These are phyloP conservation scores for Pelecanoides urinatrix DNA, from an alignment of 2,113 vertebrate species.

Conservation along the genomic window DNA sequence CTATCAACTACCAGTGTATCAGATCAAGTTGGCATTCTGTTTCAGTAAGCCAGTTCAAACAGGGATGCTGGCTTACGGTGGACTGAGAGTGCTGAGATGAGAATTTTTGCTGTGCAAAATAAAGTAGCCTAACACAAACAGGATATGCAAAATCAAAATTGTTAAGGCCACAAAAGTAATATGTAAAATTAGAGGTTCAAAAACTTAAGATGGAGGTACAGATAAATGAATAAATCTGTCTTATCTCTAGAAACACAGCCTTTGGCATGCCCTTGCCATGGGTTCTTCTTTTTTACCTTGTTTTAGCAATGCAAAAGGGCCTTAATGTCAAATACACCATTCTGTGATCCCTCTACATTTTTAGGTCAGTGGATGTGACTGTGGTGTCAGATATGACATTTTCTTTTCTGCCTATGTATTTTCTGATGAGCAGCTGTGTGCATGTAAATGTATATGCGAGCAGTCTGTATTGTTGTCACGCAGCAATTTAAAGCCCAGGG, in stretches of 20 bases:
- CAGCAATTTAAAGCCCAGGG: not conserved
- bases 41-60: not conserved
- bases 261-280: not conserved
- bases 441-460: not conserved
- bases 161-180: not conserved
- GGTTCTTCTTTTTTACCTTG: not conserved
- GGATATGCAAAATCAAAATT: not conserved
- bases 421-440: not conserved
- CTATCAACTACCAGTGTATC: rapidly evolving
- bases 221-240: not conserved
- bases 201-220: not conserved
- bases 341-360: not conserved
- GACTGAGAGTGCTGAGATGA: not conserved
- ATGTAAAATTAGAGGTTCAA: not conserved
- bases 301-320: not conserved
- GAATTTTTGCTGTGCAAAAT: not conserved
- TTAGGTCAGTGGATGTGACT: not conserved
- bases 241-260: not conserved
- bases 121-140: not conserved
- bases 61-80: not conserved
- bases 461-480: not conserved
- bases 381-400: not conserved
- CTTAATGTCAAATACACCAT: not conserved
- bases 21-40: not conserved
- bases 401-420: not conserved